phyloP scores from a whole-genome alignment of 2,888 invertebrate species.

The Rhingia rostrata region DNA sequence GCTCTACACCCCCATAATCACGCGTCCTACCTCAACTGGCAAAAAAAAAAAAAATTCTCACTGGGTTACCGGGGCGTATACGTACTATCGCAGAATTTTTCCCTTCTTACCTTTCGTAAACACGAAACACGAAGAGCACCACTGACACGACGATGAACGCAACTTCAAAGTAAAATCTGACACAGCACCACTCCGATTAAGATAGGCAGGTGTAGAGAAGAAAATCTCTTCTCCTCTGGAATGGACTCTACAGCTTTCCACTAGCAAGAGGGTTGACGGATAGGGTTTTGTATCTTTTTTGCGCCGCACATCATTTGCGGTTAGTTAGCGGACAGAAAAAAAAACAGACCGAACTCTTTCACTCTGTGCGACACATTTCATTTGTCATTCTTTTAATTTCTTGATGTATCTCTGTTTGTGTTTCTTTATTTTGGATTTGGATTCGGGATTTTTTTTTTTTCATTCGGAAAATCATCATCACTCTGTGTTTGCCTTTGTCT shows the following conservation, averaged over 20 bases:
- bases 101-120: constrained; percentile 66
- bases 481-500: constrained; percentile 49
- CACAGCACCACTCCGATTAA: constrained; percentile 3
- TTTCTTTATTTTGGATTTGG: constrained; percentile 16
- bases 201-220: constrained; percentile 27
- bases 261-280: constrained; percentile 53
- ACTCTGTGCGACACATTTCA: constrained; percentile 50
- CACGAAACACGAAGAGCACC: constrained; percentile 35
- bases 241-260: constrained; percentile 10
- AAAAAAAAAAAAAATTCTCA: constrained; percentile 18
- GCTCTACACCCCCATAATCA: constrained; percentile 19
- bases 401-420: constrained; percentile 41
- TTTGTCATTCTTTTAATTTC: constrained; percentile 71
- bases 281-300: constrained; percentile 38
- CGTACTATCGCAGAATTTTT: constrained; percentile 52
- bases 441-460: neutral
- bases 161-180: constrained; percentile 22
- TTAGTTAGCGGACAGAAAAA: constrained; percentile 60
- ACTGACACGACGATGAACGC: constrained; percentile 13
- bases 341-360: constrained; percentile 25
- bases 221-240: neutral
- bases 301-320: constrained; percentile 63
- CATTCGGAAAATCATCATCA: constrained; percentile 41
- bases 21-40: constrained; percentile 68
- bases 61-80: constrained; percentile 70